phyloP scores from a whole-genome alignment of 2,888 invertebrate genomes.

The Mythimna impura region DNA sequence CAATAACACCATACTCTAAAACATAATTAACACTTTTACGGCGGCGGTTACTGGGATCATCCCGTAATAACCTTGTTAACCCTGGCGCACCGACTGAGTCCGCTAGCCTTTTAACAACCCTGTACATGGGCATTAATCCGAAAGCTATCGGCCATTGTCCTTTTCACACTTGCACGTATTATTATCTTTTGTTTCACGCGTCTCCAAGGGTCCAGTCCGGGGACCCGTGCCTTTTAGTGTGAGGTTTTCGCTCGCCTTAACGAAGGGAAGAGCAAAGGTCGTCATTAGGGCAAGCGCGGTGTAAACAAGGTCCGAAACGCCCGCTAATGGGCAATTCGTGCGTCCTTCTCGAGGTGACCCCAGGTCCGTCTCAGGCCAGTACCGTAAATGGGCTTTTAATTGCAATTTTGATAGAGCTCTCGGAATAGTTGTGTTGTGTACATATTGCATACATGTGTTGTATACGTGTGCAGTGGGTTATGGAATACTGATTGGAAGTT shows the following conservation, averaged over 20 bases:
- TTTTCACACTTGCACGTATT: conserved; percentile 76
- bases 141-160: conserved; percentile 88
- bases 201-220: conserved; percentile 86
- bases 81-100: conserved; percentile 86
- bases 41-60: conserved; percentile 88
- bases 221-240: conserved; percentile 89
- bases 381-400: conserved; percentile 89
- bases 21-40: conserved; percentile 90
- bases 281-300: conserved; percentile 91
- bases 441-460: too few species aligned
- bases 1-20: conserved; percentile 84
- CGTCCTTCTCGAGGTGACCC: conserved; percentile 89
- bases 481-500: conserved; percentile 38
- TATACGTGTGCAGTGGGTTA: conserved; percentile 65
- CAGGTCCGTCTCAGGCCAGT: conserved; percentile 84
- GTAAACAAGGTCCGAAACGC: conserved; percentile 90
- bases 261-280: conserved; percentile 91
- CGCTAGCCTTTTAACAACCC: conserved; percentile 90
- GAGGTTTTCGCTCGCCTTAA: conserved; percentile 91
- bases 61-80: conserved; percentile 91
- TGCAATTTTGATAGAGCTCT: conserved; percentile 88
- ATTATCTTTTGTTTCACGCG: conserved; percentile 82
- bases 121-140: conserved; percentile 90
- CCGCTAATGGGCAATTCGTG: conserved; percentile 91
- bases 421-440: conserved; percentile 85